These are phyloP conservation scores for Melanaphis sacchari DNA, from an alignment of 1,140 invertebrate species.

Conservation along the genomic window DNA sequence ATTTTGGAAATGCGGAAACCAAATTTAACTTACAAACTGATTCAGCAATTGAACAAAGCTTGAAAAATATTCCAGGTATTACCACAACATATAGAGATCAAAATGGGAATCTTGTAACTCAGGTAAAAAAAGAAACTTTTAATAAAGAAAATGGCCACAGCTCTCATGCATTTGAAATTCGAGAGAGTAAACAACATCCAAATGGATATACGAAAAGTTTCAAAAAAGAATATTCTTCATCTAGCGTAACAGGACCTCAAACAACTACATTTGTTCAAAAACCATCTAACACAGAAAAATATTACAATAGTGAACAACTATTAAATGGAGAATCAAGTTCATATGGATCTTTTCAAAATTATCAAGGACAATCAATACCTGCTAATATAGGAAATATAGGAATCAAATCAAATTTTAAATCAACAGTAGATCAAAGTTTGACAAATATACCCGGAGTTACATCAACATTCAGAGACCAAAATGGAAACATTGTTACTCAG, in stretches of 20 bases:
- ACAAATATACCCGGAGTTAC: not conserved
- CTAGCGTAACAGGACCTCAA: not conserved
- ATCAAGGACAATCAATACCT: not conserved
- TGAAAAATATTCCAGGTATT: constrained; percentile 8
- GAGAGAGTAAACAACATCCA: constrained; percentile 41
- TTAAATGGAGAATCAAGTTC: not conserved
- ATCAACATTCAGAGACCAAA: constrained; percentile 13
- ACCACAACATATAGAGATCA: constrained; percentile 30
- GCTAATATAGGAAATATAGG: not conserved
- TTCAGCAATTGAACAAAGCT: not conserved
- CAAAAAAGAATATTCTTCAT: constrained; percentile 54
- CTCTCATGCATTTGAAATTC: constrained; percentile 17
- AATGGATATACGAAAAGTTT: constrained; percentile 45
- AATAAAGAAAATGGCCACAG: constrained; percentile 38
- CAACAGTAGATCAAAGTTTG: not conserved
- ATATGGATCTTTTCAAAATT: not conserved
- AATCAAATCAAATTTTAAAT: constrained; percentile 8
- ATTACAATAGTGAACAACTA: constrained; percentile 24
- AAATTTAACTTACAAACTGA: not conserved
- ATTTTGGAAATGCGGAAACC: not conserved
- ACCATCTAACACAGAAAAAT: not conserved
- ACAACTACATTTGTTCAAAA: constrained; percentile 13
- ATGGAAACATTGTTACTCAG: constrained; percentile 33
- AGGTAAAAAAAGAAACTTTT: constrained; percentile 29
- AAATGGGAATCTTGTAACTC: constrained; percentile 33